phyloP scores from a whole-genome alignment of 2,888 invertebrate species.

The Sturmia bella region DNA sequence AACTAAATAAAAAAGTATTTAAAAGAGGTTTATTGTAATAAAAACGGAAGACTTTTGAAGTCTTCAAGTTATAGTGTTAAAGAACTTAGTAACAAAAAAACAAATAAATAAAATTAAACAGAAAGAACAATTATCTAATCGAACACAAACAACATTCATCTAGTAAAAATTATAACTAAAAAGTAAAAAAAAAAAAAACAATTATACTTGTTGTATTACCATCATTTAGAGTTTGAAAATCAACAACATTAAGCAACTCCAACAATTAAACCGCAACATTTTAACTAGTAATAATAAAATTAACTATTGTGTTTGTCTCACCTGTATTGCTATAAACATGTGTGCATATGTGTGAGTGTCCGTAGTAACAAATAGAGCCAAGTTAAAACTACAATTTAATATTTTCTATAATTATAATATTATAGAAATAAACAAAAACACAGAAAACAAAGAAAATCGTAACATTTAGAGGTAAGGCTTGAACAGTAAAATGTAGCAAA shows the following conservation, averaged over 20 bases:
- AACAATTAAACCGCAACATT: slow-evolving; percentile 16
- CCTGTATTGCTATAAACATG: slow-evolving; percentile 41
- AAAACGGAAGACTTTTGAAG: slow-evolving; percentile 5
- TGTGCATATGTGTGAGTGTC: slow-evolving; percentile 60
- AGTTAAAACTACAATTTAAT: slow-evolving; percentile 28
- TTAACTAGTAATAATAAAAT: slow-evolving; percentile 18
- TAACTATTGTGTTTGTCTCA: slow-evolving; percentile 41
- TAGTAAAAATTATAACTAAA: background rate
- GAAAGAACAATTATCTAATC: slow-evolving; percentile 20
- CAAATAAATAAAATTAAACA: slow-evolving; percentile 17
- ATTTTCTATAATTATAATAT: slow-evolving; percentile 4
- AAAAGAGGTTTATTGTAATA: background rate
- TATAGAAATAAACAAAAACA: slow-evolving; percentile 17
- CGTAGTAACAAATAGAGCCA: slow-evolving; percentile 43
- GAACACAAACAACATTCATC: slow-evolving; percentile 22
- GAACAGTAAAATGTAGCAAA: slow-evolving; percentile 71
- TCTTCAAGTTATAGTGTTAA: slow-evolving; percentile 22
- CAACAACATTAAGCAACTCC: slow-evolving; percentile 39
- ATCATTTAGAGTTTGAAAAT: slow-evolving; percentile 11
- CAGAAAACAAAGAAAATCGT: slow-evolving; percentile 61
- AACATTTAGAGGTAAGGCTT: slow-evolving; percentile 74
- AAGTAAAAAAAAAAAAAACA: slow-evolving; percentile 22
- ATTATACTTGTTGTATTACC: slow-evolving; percentile 41
- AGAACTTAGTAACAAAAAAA: slow-evolving; percentile 2
- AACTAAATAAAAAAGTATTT: slow-evolving; percentile 9